phyloP scores from a whole-genome alignment of 2,888 invertebrate genomes.

The Caenorhabditis sp. region DNA sequence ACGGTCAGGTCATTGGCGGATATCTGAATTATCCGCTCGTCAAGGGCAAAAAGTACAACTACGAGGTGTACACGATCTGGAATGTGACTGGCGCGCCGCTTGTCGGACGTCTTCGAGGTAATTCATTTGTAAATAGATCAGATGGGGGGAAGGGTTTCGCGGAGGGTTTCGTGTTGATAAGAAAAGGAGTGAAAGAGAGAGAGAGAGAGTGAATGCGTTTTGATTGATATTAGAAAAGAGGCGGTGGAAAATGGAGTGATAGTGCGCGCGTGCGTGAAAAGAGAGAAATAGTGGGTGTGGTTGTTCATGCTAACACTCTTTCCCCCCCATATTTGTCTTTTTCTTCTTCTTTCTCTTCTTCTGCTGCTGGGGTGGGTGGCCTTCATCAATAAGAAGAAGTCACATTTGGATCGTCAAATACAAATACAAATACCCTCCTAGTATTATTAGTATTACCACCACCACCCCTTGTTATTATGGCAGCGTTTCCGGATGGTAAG shows the following conservation, averaged over 20 bases:
- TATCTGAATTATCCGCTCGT: constrained; percentile 79
- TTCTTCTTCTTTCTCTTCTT: too few species aligned
- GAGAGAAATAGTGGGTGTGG: too few species aligned
- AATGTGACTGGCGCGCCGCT: constrained; percentile 76
- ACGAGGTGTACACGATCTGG: constrained; percentile 78
- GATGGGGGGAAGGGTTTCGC: not conserved
- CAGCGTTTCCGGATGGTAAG: constrained; percentile 59
- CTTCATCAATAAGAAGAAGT: constrained; percentile 30
- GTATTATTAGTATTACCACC: too few species aligned
- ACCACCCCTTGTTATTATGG: constrained; percentile 40
- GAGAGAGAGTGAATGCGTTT: constrained; percentile 32
- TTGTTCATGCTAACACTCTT: not conserved
- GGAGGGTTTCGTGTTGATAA: not conserved
- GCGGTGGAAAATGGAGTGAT: constrained; percentile 26
- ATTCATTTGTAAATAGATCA: too few species aligned
- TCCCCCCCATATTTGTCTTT: too few species aligned
- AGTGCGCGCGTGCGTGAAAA: constrained; percentile 3
- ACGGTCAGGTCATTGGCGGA: constrained; percentile 78
- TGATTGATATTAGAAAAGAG: constrained; percentile 52
- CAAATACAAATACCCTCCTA: too few species aligned
- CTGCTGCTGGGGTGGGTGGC: constrained; percentile 13
- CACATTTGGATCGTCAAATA: too few species aligned
- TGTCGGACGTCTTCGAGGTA: constrained; percentile 75
- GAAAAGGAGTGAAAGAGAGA: too few species aligned
- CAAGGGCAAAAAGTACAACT: constrained; percentile 78